These are phyloP conservation scores for Cataglyphis cursor DNA, from an alignment of 2,888 invertebrate genomes.

Conservation along the genomic window DNA sequence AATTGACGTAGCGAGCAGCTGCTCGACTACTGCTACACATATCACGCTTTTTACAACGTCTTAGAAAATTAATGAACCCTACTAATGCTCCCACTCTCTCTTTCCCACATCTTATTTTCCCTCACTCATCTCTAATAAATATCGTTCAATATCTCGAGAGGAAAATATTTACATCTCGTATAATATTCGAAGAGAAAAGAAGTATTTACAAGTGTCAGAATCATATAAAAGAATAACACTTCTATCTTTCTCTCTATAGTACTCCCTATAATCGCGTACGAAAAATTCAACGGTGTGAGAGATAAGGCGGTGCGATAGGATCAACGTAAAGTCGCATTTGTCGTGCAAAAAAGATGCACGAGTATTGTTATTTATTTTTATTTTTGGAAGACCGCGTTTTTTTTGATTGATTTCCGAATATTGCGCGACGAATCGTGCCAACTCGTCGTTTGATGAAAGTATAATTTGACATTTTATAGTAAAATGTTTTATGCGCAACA, in stretches of 20 bases:
- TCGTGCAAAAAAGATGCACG: conserved; percentile 14
- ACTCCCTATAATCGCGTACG: conserved; percentile 36
- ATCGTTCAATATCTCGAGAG: conserved; percentile 29
- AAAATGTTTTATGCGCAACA: conserved; percentile 2
- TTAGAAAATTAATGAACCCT: conserved; percentile 50
- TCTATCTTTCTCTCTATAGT: conserved; percentile 3
- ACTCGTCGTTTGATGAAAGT: conserved; percentile 20
- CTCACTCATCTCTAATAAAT: conserved; percentile 36
- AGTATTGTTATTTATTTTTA: neutral
- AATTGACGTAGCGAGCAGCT: conserved; percentile 21
- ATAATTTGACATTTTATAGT: neutral
- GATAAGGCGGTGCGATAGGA: conserved; percentile 49
- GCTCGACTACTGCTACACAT: conserved; percentile 33
- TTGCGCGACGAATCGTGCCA: conserved; percentile 16
- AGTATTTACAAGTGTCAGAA: conserved; percentile 49
- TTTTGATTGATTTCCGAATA: conserved; percentile 50
- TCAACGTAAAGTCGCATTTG: conserved; percentile 41
- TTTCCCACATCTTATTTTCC: conserved; percentile 10
- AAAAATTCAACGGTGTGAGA: conserved; percentile 43
- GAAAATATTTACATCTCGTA: conserved; percentile 44
- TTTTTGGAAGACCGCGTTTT: conserved; percentile 44
- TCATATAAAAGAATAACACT: conserved; percentile 50
- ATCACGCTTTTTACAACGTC: conserved; percentile 27
- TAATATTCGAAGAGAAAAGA: conserved; percentile 36
- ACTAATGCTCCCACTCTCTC: conserved; percentile 11